phyloP scores from a whole-genome alignment of 37 sponge, comb jelly and placozoan genomes.

The Spongilla lacustris region DNA sequence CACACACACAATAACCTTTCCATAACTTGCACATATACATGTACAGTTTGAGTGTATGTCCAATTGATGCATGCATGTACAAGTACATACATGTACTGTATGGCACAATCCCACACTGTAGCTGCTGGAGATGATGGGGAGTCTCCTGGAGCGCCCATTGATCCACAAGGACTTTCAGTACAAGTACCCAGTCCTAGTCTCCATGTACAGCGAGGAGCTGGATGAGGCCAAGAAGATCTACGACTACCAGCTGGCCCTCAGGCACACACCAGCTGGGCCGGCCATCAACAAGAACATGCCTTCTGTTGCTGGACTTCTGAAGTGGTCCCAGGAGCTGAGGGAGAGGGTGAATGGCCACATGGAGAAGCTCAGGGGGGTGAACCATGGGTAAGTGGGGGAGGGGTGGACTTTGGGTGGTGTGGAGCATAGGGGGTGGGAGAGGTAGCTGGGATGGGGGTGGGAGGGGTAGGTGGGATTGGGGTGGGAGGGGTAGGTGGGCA shows the following conservation, averaged over 20 bases:
- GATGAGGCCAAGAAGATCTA: conserved; percentile 86
- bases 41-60: not conserved
- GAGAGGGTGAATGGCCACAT: conserved; percentile 68
- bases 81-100: not conserved
- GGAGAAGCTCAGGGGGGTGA: conserved; percentile 75
- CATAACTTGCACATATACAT: not conserved
- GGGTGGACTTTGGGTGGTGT: no score
- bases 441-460: no score
- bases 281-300: conserved; percentile 96
- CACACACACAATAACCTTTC: not conserved
- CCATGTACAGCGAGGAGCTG: conserved; percentile 81
- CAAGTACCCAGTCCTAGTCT: conserved; percentile 88
- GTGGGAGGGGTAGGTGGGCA: no score
- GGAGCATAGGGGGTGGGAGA: no score
- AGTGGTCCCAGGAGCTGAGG: conserved; percentile 90
- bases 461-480: no score
- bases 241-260: conserved; percentile 66
- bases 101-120: not conserved
- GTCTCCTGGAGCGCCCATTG: conserved; percentile 88
- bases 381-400: conserved; percentile 67
- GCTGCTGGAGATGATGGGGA: conserved; percentile 94
- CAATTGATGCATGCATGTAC: not conserved
- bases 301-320: conserved; percentile 85
- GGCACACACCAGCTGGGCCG: conserved; percentile 59
- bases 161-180: conserved; percentile 80